phyloP scores from a whole-genome alignment of 2,797 vertebrate genomes.

The Enteromius afrohamiltoni region DNA sequence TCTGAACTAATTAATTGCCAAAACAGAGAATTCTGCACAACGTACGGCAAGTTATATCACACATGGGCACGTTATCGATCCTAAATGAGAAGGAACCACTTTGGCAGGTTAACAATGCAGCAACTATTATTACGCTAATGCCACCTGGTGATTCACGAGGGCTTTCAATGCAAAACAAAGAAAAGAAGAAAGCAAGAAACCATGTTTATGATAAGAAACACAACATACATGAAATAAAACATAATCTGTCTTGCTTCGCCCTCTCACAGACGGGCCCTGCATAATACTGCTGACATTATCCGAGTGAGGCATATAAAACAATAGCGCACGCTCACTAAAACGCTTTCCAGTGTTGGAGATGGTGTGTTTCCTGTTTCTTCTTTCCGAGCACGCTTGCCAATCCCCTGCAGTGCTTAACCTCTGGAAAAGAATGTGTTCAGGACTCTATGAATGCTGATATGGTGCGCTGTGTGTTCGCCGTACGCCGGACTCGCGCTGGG shows the following conservation, averaged over 20 bases:
- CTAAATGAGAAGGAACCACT: constrained; percentile 54
- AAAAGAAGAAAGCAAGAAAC: constrained; percentile 19
- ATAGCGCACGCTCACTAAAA: constrained; percentile 29
- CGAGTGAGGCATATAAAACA: constrained; percentile 48
- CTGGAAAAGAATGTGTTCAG: constrained; percentile 58
- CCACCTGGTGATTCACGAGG: constrained; percentile 52
- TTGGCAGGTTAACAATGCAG: constrained; percentile 52
- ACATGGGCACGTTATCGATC: constrained; percentile 40
- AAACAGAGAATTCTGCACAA: constrained; percentile 26
- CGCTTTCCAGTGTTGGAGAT: constrained; percentile 4
- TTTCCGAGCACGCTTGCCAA: constrained; percentile 56
- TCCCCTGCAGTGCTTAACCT: constrained; percentile 62
- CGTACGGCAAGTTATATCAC: constrained; percentile 16
- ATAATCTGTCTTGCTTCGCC: constrained; percentile 31
- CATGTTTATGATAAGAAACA: constrained; percentile 38
- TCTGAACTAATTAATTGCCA: constrained; percentile 22
- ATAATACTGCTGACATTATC: constrained; percentile 53
- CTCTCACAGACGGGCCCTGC: constrained; percentile 22
- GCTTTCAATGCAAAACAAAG: constrained; percentile 38
- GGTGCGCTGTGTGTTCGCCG: constrained; percentile 38
- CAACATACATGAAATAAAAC: constrained; percentile 47
- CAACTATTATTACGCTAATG: constrained; percentile 52
- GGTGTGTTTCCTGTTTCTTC: constrained; percentile 43
- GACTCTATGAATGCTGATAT: constrained; percentile 61
- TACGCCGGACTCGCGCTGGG: constrained; percentile 34